Conservation (phyloP, 2,113 vertebrate genomes). For the Andinoacara biseriatus region DNA sequence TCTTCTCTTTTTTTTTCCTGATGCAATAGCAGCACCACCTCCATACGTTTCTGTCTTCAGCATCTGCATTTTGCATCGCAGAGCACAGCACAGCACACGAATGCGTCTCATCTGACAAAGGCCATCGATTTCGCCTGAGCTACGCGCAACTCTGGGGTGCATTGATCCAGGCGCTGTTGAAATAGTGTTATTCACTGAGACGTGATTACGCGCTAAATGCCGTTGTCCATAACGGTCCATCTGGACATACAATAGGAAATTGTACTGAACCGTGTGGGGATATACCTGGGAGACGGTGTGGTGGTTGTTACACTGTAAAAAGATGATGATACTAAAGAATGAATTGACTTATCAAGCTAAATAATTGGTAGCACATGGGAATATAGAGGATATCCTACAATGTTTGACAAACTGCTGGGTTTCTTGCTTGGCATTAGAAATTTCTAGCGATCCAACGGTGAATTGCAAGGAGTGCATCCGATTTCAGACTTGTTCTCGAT, state of each 20-base stretch:
- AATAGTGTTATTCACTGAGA: constrained; percentile 52
- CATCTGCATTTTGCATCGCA: constrained; percentile 31
- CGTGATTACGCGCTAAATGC: constrained; percentile 43
- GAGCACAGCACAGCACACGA: neutral
- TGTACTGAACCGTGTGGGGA: neutral
- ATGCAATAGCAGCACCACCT: constrained; percentile 7
- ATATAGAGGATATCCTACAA: neutral
- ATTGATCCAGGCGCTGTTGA: constrained; percentile 49
- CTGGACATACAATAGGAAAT: constrained; percentile 27
- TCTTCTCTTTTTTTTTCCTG: neutral
- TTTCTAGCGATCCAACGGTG: neutral
- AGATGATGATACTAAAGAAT: neutral
- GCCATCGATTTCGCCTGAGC: constrained; percentile 35
- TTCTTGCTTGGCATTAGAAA: neutral
- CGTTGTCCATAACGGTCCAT: constrained; percentile 31
- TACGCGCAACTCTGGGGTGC: neutral
- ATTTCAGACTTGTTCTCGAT: neutral
- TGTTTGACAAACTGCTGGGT: neutral
- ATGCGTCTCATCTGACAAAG: constrained; percentile 26
- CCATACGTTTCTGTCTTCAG: constrained; percentile 22
- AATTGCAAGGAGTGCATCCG: neutral
- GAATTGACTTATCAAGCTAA: neutral
- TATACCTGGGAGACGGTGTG: neutral
- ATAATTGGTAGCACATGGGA: neutral
- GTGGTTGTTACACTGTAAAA: neutral